Percentiles rank a stretch among this genome's conserved stretches.
Evolutionary conservation across 2,113 vertebrate genomes (phyloP).

Genomic region (Oenanthe melanoleuca): DNA sequence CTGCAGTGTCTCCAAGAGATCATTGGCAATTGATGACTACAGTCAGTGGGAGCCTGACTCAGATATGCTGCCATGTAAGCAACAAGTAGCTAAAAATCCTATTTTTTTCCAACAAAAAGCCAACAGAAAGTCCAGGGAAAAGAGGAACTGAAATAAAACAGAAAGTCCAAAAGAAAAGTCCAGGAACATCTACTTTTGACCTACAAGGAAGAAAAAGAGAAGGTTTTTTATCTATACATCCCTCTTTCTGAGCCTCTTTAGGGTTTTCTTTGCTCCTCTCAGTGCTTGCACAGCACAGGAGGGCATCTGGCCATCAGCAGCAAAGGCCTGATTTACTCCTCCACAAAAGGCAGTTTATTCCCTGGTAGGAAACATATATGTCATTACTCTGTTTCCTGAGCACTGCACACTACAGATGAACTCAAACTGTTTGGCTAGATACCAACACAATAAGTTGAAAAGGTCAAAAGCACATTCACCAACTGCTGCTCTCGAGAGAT

Average conservation of each 20-base stretch:
- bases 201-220: not conserved
- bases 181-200: not conserved
- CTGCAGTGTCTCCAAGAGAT: not conserved
- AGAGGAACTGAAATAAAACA: not conserved
- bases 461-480: conserved; percentile 59
- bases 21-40: fast-evolving
- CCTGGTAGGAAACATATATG: conserved; percentile 9
- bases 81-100: not conserved
- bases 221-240: not conserved
- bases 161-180: not conserved
- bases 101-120: not conserved
- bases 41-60: not conserved
- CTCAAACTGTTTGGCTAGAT: conserved; percentile 66
- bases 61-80: not conserved
- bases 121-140: not conserved
- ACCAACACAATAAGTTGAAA: conserved; percentile 71
- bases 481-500: not conserved
- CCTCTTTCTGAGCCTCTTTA: not conserved
- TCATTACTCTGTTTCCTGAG: conserved; percentile 22
- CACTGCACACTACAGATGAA: not conserved
- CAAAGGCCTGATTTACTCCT: conserved; percentile 16
- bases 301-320: conserved; percentile 13
- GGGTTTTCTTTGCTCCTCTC: conserved; percentile 18
- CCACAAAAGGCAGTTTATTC: conserved; percentile 48
- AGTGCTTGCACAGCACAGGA: not conserved